Percentiles rank a stretch among this genome's conserved stretches.
Evolutionary conservation across 2,113 vertebrate genomes (phyloP).

Genomic region (Eretmochelys imbricata): DNA sequence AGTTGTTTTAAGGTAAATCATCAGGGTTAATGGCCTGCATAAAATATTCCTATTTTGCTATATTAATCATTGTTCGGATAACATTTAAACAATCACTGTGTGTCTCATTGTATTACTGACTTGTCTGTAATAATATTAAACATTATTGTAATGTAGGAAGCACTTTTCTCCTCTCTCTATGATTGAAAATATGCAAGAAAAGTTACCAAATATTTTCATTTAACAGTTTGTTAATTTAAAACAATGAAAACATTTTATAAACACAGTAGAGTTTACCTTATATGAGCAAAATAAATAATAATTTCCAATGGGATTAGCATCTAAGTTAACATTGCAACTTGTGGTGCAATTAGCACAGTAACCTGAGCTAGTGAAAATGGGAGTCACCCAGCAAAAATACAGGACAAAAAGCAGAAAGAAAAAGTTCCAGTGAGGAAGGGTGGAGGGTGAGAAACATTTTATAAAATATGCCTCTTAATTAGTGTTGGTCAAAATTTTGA

Average conservation of each 20-base stretch:
- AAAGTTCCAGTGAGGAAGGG: neutral
- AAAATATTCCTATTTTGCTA: slow-evolving; percentile 61
- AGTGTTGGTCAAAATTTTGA: neutral
- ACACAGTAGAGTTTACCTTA: neutral
- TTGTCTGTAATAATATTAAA: slow-evolving; percentile 4
- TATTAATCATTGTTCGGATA: slow-evolving; percentile 9
- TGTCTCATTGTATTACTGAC: neutral
- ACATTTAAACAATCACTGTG: slow-evolving; percentile 3
- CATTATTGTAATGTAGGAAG: slow-evolving; percentile 1
- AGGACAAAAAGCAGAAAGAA: neutral
- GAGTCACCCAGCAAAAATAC: neutral
- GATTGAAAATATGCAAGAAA: neutral
- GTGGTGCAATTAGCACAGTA: neutral
- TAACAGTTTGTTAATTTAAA: neutral
- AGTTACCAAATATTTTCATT: neutral
- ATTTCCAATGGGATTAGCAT: neutral
- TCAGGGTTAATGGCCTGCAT: slow-evolving; percentile 46
- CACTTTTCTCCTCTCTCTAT: neutral
- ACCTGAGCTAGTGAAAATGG: neutral
- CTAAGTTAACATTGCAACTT: neutral
- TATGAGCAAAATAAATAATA: neutral
- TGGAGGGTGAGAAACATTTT: neutral
- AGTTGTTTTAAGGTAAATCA: slow-evolving; percentile 62
- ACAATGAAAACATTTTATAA: neutral
- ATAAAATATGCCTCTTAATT: neutral